phyloP scores from a whole-genome alignment of 2,113 vertebrate species.

The Pluvialis apricaria region DNA sequence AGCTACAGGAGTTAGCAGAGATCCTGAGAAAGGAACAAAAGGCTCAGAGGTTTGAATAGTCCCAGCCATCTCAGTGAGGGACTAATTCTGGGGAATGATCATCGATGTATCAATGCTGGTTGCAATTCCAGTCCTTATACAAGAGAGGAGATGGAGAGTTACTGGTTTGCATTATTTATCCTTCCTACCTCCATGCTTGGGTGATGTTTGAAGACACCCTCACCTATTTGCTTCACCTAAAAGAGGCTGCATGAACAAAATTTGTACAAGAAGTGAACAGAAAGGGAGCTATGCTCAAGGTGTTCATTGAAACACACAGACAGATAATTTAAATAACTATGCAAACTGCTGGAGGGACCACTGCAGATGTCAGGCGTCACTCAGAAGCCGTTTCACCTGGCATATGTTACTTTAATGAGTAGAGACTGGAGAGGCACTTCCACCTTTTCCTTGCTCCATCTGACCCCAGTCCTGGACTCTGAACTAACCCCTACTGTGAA shows the following conservation, averaged over 20 bases:
- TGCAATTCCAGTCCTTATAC: not conserved
- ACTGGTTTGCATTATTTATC: not conserved
- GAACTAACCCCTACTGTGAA: not conserved
- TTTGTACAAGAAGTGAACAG: not conserved
- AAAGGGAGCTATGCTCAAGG: not conserved
- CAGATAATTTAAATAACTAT: not conserved
- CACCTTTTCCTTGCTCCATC: not conserved
- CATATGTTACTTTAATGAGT: not conserved
- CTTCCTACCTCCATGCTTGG: not conserved
- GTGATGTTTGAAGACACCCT: not conserved
- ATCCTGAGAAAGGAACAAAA: not conserved
- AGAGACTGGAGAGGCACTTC: not conserved
- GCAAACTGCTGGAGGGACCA: not conserved
- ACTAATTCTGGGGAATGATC: not conserved
- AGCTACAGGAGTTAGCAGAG: not conserved
- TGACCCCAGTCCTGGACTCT: not conserved
- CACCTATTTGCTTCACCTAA: not conserved
- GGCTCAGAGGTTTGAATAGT: not conserved
- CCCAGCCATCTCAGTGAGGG: not conserved
- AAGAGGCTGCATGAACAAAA: not conserved
- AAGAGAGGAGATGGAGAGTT: not conserved
- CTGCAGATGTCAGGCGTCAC: not conserved
- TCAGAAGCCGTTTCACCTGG: rapidly evolving
- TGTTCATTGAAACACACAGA: not conserved
- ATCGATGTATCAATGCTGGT: not conserved